Base-by-base conservation (phyloP, 2,888 invertebrate genomes). In the Dinocampus coccinellae region DNA sequence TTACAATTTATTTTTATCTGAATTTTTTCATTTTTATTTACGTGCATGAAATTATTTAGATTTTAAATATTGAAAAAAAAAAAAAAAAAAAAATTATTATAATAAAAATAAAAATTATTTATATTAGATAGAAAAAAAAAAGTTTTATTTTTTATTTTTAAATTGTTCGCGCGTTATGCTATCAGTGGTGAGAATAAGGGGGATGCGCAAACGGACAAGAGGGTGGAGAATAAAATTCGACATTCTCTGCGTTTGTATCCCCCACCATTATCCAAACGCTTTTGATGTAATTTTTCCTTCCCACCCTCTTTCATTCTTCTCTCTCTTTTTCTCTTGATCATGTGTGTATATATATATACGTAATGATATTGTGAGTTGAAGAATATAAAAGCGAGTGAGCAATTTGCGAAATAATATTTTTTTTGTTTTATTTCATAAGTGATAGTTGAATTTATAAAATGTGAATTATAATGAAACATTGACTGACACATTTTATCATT, bases 361-460 rank as follows among this genome's bases (percentile, higher is more conserved):
- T 53, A 58, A n/a, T n/a, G n/a, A n/a, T n/a, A n/a, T n/a, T 42
- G 52, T 42, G 36, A 9, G 26, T 61, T 58, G 24, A 26, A 62
- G 34, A 26, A 36, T 29, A 7, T 29, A 3, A 1, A 39, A 3
- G 33, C 20, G 7, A 60, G 16, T 53, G 69, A 75, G 73, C 75
- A 75, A 73, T 75, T 70, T 64, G 73, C 73, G 73, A 60, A 71
- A 66, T 73, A 72, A 73, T 61, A 39, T 13, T 33, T 57, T n/a
- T n/a, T n/a, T n/a, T n/a, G n/a, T n/a, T n/a, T n/a, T n/a, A n/a
- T n/a, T n/a, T n/a, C n/a, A n/a, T n/a, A n/a, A n/a, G n/a, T n/a
- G n/a, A n/a, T n/a, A n/a, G n/a, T n/a, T n/a, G n/a, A n/a, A n/a
- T n/a, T n/a, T n/a, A n/a, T n/a, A n/a, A n/a, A n/a, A n/a, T n/a